Conservation (phyloP, 2,797 vertebrate genomes). For the Myotis daubentonii region DNA sequence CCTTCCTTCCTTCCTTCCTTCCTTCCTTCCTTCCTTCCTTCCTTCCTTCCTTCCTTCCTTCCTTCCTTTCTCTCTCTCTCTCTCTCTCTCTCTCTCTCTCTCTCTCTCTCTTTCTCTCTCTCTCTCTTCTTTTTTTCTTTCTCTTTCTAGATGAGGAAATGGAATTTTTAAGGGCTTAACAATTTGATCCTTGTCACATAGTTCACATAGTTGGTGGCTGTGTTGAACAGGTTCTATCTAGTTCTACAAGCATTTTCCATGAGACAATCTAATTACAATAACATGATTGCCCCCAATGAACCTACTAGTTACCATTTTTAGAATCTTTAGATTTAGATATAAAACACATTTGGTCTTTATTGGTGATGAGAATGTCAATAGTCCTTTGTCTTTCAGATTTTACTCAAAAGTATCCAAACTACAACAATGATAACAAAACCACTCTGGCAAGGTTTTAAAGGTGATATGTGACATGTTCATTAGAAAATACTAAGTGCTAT, state of each 20-base stretch:
- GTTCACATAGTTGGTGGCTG: neutral
- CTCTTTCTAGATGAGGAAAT: neutral
- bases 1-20: too few species aligned
- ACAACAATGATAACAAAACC: neutral
- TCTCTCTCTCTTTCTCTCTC: too few species aligned
- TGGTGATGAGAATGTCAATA: neutral
- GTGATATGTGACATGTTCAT: neutral
- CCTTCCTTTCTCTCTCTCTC: too few species aligned
- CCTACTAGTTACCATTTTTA: neutral
- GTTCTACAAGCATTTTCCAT: neutral
- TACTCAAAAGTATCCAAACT: neutral
- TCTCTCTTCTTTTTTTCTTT: too few species aligned
- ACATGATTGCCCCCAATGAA: neutral
- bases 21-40: fast-evolving
- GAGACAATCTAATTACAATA: neutral
- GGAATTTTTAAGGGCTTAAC: neutral
- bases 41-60: too few species aligned
- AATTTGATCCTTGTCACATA: neutral
- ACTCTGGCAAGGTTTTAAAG: neutral
- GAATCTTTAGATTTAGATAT: neutral
- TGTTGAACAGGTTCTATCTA: neutral
- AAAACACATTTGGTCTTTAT: neutral
- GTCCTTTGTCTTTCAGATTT: neutral
- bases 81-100: too few species aligned
- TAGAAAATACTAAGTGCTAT: conserved; percentile 38